phyloP scores from a whole-genome alignment of 2,113 vertebrate genomes.

The Equus przewalskii region DNA sequence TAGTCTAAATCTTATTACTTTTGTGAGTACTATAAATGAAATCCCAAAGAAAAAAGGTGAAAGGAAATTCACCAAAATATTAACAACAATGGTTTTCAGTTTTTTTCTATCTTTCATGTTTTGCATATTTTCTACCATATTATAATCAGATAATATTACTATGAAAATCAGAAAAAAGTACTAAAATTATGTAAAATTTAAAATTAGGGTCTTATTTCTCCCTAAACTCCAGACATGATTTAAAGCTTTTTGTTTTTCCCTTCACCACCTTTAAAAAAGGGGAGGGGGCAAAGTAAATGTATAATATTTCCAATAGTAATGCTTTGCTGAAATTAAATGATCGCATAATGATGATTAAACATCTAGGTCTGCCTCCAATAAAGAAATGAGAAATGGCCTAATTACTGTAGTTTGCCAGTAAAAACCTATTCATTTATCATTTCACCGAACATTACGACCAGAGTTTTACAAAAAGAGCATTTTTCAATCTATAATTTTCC shows the following conservation, averaged over 20 bases:
- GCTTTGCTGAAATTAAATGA: constrained; percentile 82
- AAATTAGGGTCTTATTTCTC: constrained; percentile 58
- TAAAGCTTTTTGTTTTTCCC: constrained; percentile 65
- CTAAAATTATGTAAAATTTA: constrained; percentile 54
- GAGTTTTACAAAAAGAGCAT: constrained; percentile 80
- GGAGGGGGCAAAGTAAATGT: constrained; percentile 19
- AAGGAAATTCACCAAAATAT: constrained; percentile 21
- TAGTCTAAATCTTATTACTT: constrained; percentile 63
- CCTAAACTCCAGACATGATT: constrained; percentile 56
- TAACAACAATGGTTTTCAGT: constrained; percentile 43
- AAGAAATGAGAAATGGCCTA: constrained; percentile 88
- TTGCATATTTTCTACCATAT: constrained; percentile 2
- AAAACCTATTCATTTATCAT: constrained; percentile 89
- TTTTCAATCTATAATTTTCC: constrained; percentile 76
- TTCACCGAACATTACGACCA: constrained; percentile 75
- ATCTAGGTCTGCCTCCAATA: constrained; percentile 84
- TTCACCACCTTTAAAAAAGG: constrained; percentile 60
- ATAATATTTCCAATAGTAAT: constrained; percentile 59
- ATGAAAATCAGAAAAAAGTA: constrained; percentile 37
- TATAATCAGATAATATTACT: neutral
- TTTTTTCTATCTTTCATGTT: constrained; percentile 15
- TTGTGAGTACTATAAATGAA: constrained; percentile 65
- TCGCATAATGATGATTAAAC: constrained; percentile 88
- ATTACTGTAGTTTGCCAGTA: constrained; percentile 86
- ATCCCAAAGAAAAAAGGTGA: neutral